Conservation (phyloP, 1,140 invertebrate species). For the Sarcophaga peregrina region DNA sequence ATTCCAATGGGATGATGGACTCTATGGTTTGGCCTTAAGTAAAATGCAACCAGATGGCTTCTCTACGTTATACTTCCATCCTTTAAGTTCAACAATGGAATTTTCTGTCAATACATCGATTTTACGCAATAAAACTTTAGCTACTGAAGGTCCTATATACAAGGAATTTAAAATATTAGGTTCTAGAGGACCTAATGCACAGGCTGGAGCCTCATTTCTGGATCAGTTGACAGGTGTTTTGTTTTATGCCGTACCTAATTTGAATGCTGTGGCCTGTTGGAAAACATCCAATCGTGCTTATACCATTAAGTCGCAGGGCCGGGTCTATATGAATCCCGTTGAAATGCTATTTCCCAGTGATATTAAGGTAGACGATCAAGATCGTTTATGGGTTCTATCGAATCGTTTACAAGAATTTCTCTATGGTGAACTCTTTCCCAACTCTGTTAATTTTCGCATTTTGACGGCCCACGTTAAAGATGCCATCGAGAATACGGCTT, state of each 20-base stretch:
- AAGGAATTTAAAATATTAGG: conserved; percentile 77
- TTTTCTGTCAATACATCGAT: conserved; percentile 77
- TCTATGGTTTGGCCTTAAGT: conserved; percentile 78
- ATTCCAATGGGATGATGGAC: conserved; percentile 81
- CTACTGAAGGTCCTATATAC: conserved; percentile 69
- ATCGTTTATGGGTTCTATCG: conserved; percentile 79
- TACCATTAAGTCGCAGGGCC: conserved; percentile 73
- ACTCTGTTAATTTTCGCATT: conserved; percentile 80
- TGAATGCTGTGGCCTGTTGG: conserved; percentile 84
- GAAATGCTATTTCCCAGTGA: conserved; percentile 83
- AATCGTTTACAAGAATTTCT: conserved; percentile 78
- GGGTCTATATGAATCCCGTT: conserved; percentile 76
- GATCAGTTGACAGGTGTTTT: conserved; percentile 78
- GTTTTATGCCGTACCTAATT: conserved; percentile 80
- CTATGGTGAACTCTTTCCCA: conserved; percentile 73
- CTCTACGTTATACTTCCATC: conserved; percentile 81
- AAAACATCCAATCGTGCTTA: conserved; percentile 75
- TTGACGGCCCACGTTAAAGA: conserved; percentile 74
- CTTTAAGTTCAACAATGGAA: conserved; percentile 78
- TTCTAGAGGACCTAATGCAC: conserved; percentile 75
- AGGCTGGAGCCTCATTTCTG: conserved; percentile 79
- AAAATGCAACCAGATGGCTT: conserved; percentile 73
- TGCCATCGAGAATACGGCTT: conserved; percentile 77
- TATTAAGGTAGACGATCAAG: conserved; percentile 78
- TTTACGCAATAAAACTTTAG: conserved; percentile 71